phyloP scores from a whole-genome alignment of 2,888 invertebrate species.

The Polymixis lichenea region DNA sequence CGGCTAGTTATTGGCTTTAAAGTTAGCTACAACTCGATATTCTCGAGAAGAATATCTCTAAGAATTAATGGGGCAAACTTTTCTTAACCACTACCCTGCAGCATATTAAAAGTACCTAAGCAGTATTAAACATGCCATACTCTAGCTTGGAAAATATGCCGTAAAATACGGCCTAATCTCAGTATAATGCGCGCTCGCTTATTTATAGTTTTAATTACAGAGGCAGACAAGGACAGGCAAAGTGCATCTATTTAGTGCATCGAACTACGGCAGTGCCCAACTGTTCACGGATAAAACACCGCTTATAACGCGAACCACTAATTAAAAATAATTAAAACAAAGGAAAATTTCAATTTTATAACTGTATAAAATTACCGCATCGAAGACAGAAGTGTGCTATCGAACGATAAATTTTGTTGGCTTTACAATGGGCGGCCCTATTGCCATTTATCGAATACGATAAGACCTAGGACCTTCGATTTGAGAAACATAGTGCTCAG shows the following conservation, averaged over 20 bases:
- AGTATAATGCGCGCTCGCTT: slow-evolving; percentile 42
- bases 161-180: slow-evolving; percentile 49
- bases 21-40: too few relatives aligned
- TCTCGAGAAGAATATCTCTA: too few relatives aligned
- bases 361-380: slow-evolving; percentile 24
- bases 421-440: neutral
- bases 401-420: neutral
- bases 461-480: neutral
- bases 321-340: slow-evolving; percentile 51
- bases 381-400: neutral
- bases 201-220: slow-evolving; percentile 60
- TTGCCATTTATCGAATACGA: neutral
- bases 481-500: neutral
- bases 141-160: slow-evolving; percentile 7
- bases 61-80: neutral
- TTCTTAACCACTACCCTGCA: neutral
- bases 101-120: slow-evolving; percentile 18
- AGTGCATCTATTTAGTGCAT: slow-evolving; percentile 41
- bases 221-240: slow-evolving; percentile 37
- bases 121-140: slow-evolving; percentile 6
- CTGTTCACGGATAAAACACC: slow-evolving; percentile 24
- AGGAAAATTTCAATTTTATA: slow-evolving; percentile 29
- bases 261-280: slow-evolving; percentile 10
- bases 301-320: slow-evolving; percentile 55
- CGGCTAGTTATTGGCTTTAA: too few relatives aligned